These are phyloP conservation scores for Elachura formosa DNA, from an alignment of 2,113 vertebrate genomes.

Conservation along the genomic window DNA sequence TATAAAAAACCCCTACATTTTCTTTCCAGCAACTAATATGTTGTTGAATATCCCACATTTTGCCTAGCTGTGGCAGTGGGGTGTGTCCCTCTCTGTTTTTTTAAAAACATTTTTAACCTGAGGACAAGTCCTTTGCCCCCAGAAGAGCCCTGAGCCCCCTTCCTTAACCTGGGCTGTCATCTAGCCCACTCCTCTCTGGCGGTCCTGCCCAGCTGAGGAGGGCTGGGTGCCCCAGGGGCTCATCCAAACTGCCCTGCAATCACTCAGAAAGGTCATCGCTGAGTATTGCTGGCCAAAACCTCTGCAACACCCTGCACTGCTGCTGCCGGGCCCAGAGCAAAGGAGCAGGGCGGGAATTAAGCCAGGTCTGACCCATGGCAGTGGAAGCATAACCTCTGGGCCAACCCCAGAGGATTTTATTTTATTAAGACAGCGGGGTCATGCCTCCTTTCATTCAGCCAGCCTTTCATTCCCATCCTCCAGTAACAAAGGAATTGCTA, in stretches of 20 bases:
- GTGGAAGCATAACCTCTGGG: not conserved
- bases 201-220: not conserved
- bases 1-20: not conserved
- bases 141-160: not conserved
- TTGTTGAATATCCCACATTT: conserved; percentile 43
- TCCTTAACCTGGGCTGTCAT: not conserved
- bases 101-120: not conserved
- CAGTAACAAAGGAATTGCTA: conserved; percentile 27
- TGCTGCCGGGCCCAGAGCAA: not conserved
- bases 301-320: not conserved
- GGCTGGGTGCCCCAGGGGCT: not conserved
- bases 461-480: not conserved
- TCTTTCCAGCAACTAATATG: conserved; percentile 45
- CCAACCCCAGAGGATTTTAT: not conserved
- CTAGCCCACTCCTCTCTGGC: accelerated
- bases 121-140: not conserved
- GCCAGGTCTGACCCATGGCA: not conserved
- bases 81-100: not conserved
- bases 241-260: not conserved
- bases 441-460: not conserved
- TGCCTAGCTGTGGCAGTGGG: not conserved
- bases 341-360: conserved; percentile 12
- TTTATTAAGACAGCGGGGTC: conserved; percentile 24
- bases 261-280: not conserved
- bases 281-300: not conserved